A percentile compares a stretch with the other conserved stretches of the same genome.
Conservation (phyloP, 2,888 invertebrate species). For the Erebia epiphron region DNA sequence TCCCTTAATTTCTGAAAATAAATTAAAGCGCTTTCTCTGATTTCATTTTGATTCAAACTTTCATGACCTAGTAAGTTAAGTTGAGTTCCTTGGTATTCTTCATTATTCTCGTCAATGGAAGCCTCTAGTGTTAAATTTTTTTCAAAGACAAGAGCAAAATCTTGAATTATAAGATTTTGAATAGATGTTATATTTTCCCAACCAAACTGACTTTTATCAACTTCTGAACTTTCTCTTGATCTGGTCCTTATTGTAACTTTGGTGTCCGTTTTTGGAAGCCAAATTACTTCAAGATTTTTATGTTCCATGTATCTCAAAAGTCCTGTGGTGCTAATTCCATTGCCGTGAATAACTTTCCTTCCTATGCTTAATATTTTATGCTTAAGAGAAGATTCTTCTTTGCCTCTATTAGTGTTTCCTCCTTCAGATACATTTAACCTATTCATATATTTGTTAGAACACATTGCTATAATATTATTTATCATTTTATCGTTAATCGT, state of each 20-base stretch:
- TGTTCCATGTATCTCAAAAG: constrained; percentile 65
- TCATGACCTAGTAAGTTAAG: not conserved
- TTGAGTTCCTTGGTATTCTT: not conserved
- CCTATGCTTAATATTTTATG: constrained; percentile 72
- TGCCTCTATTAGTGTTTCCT: constrained; percentile 36
- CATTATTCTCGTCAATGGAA: not conserved
- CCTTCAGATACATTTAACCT: constrained; percentile 45
- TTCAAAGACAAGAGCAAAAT: constrained; percentile 34
- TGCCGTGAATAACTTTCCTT: constrained; percentile 62
- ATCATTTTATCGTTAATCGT: constrained; percentile 50
- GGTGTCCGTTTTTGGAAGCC: constrained; percentile 50
- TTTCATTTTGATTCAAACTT: not conserved
- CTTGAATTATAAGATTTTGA: constrained; percentile 11
- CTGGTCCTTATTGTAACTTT: constrained; percentile 55
- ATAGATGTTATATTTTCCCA: constrained; percentile 49
- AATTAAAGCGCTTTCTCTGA: not conserved
- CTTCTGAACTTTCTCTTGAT: constrained; percentile 44
- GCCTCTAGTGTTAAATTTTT: constrained; percentile 11
- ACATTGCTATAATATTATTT: constrained; percentile 56
- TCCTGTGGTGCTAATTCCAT: constrained; percentile 60
- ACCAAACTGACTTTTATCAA: constrained; percentile 43
- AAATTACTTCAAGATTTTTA: constrained; percentile 61
- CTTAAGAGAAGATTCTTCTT: constrained; percentile 55
- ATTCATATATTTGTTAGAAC: constrained; percentile 53
- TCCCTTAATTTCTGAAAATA: not conserved